Base-by-base conservation (phyloP, 2,113 vertebrate genomes). In the Psittacula cyanocephala region DNA sequence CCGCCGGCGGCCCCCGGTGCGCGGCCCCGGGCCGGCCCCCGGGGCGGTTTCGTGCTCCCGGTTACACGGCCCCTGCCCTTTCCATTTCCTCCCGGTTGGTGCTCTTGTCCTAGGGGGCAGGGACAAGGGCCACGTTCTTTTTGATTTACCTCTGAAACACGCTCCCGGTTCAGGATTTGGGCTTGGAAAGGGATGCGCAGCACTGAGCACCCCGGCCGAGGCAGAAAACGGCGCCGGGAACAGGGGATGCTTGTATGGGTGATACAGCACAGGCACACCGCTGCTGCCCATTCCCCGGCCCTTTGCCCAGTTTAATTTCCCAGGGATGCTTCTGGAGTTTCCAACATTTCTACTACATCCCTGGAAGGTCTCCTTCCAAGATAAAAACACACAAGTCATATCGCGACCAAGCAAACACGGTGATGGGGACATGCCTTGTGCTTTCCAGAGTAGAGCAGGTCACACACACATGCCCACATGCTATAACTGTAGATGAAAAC, bases 351-450 rank as follows among this genome's bases (percentile, higher is more conserved):
- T 46, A 49, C 11, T 13, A 12, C 1, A 59, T 16, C 22, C 49
- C 17, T 9, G 41, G 35, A 84, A 85, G 9, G 16, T 76, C 18
- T 43, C 2, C 7, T 78, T 50, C 52, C 18, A 3, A 17, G 39
- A 33, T 41, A 43, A 77, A 70, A 91, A 8, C 37, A n/a, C 33
- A 6, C 22, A 35, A 20, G 7, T 47, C 22, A 3, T 7, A n/a
- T 5, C 2, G 17, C 2, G 13, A 68, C 23, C 7, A 7, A 52
- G 65, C 1, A 4, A n/a, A 25, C 27, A 16, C 15, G 0, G 5
- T 1, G 24, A 25, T 2, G 7, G 67, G 65, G 60, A 68, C 10
- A 5, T 64, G 67, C 50, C 59, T 37, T 10, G 24, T 4, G n/a
- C 46, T 64, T 57, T 64, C 55, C 52, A 33, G 4, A 50, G 25